Evolutionary conservation across 2,113 vertebrate species (phyloP), one percentile per base, ranked within the genome.

Genomic region (Centrocercus urophasianus): DNA sequence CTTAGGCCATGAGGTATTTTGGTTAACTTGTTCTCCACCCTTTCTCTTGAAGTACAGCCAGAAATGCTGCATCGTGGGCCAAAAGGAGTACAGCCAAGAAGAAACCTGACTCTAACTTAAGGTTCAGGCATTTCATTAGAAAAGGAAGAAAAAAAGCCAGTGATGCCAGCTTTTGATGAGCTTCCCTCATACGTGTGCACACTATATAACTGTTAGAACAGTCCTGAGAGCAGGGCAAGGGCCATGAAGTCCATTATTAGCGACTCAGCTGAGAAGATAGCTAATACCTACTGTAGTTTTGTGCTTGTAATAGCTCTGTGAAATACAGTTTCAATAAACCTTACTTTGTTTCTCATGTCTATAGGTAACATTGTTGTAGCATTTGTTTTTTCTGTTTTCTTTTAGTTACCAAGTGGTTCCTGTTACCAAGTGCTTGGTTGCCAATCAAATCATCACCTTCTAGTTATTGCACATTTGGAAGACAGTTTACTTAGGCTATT

Each of bases 31-130:
- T 19, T 83, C 72, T 93, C 75, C 72, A 80, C 67, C 28, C 64
- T 70, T 77, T 93, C 36, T 83, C 83, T 93, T 94, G 90, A 94
- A 88, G 32, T 43, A 32, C 42, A 47, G 78, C 83, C 88, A 94
- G 85, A 77, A 88, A 66, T 7, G 13, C 38, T 82, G 40, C 13
- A 22, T 83, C 1, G 0, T 60, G 56, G 42, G 72, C 95, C 92
- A 91, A 59, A 69, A 83, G 60, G 45, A 81, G 47, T 34, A 71
- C 16, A 76, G 79, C 83, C 93, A 90, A 91, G 50, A 88, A 76
- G 82, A 90, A 96, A 95, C 22, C 60, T 45, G 72, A 90, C 25
- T 85, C 48, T 73, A 72, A 20, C 54, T 79, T 48, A 48, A 89
- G 67, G 59, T 70, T 93, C 63, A 76, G 45, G 47, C 59, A 50